A percentile compares a stretch with the other conserved stretches of the same genome.
Evolutionary conservation across 2,113 vertebrate species (phyloP).

Genomic region (Carassius gibelio): DNA sequence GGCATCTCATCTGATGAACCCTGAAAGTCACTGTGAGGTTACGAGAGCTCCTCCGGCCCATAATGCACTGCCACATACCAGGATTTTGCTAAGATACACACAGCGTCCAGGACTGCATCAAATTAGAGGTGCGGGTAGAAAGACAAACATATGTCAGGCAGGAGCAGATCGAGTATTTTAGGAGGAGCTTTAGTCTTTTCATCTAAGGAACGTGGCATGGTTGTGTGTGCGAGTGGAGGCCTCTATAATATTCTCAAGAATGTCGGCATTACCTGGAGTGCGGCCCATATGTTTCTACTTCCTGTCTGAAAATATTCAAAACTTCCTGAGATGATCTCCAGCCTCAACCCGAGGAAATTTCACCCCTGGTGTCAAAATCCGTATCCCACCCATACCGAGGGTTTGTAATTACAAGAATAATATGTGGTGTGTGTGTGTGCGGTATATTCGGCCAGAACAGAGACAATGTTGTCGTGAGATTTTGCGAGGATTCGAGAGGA

Average conservation of each 20-base stretch:
- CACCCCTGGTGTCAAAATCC: slow-evolving; percentile 62
- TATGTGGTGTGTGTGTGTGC: slow-evolving; percentile 35
- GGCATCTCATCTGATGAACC: slow-evolving; percentile 36
- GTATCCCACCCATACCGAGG: slow-evolving; percentile 47
- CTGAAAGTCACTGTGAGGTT: slow-evolving; percentile 17
- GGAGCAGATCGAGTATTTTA: slow-evolving; percentile 17
- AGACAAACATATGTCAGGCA: slow-evolving; percentile 25
- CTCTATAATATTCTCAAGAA: slow-evolving; percentile 59
- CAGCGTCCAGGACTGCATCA: not conserved
- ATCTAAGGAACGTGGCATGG: slow-evolving; percentile 37
- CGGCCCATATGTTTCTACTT: slow-evolving; percentile 65
- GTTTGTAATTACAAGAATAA: slow-evolving; percentile 53
- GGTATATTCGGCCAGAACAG: not conserved
- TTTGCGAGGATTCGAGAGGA: slow-evolving; percentile 29
- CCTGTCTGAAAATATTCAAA: slow-evolving; percentile 76
- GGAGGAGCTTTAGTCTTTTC: slow-evolving; percentile 48
- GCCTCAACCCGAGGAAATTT: slow-evolving; percentile 58
- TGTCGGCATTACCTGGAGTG: slow-evolving; percentile 53
- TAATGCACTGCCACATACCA: slow-evolving; percentile 30
- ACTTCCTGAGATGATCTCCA: slow-evolving; percentile 72
- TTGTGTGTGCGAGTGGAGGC: slow-evolving; percentile 18
- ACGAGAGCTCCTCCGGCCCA: slow-evolving; percentile 3
- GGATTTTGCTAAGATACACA: slow-evolving; percentile 31
- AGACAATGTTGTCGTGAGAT: slow-evolving; percentile 16
- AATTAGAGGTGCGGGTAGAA: slow-evolving; percentile 21